Percentiles rank a stretch among this genome's conserved stretches.
phyloP scores from a whole-genome alignment of 2,888 invertebrate genomes.

The Drosophila tripunctata region DNA sequence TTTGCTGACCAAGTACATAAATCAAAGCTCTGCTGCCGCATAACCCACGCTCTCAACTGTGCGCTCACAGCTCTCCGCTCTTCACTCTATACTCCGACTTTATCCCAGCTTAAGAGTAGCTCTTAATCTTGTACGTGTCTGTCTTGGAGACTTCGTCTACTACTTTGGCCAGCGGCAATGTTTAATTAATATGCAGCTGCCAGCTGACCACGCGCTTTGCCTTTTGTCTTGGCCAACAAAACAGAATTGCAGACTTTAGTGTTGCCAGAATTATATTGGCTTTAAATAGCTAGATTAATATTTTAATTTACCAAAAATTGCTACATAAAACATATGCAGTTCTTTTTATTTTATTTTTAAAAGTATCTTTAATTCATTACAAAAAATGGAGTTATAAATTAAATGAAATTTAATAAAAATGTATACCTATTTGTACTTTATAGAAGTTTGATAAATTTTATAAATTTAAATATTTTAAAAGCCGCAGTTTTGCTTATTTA shows the following conservation, averaged over 20 bases:
- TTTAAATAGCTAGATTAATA: neutral
- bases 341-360: no score
- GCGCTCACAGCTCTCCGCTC: neutral
- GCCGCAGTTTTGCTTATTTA: no score
- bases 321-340: neutral
- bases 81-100: neutral
- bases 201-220: conserved; percentile 61
- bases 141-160: conserved; percentile 1
- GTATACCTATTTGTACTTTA: no score
- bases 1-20: conserved; percentile 70
- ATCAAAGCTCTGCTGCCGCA: conserved; percentile 59
- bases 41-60: conserved; percentile 42
- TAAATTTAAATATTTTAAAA: no score
- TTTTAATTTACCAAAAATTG: neutral
- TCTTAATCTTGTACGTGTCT: conserved; percentile 16
- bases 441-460: no score
- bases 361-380: no score
- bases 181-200: conserved; percentile 68
- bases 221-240: conserved; percentile 42
- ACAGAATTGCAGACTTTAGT: conserved; percentile 24
- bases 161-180: conserved; percentile 19
- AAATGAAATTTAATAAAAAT: no score
- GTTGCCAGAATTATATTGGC: neutral
- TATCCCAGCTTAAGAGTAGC: neutral
- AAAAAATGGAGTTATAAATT: no score